Evolutionary conservation across 2,888 invertebrate genomes (phyloP).

Genomic region (Agrochola lota): DNA sequence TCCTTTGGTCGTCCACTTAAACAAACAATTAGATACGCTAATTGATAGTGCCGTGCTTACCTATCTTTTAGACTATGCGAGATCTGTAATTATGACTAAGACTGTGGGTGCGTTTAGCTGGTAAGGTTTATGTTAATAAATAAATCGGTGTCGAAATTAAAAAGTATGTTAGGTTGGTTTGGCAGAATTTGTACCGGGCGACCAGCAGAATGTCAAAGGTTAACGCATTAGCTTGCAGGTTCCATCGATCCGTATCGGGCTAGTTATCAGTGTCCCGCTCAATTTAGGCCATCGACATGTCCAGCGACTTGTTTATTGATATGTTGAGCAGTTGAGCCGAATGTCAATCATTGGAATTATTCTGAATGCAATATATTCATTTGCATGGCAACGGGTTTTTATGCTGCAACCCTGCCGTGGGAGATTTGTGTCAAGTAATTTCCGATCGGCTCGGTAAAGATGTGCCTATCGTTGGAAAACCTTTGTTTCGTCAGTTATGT

Average conservation of each 20-base stretch:
- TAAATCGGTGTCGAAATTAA: not conserved
- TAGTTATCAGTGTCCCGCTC: constrained; percentile 46
- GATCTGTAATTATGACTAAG: too few relatives aligned
- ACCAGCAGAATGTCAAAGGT: constrained; percentile 57
- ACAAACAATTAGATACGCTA: not conserved
- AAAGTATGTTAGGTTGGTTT: not conserved
- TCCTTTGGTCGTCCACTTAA: not conserved
- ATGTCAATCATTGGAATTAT: constrained; percentile 30
- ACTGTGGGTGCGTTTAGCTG: not conserved
- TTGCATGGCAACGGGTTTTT: constrained; percentile 24
- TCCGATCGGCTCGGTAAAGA: constrained; percentile 14
- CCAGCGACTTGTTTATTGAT: constrained; percentile 45
- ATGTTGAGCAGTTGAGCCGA: constrained; percentile 47
- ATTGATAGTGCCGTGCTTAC: too few relatives aligned
- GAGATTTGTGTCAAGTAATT: constrained; percentile 40
- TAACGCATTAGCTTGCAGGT: constrained; percentile 60
- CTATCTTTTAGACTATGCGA: too few relatives aligned
- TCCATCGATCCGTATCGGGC: constrained; percentile 65
- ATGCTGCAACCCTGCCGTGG: not conserved
- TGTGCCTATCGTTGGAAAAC: not conserved
- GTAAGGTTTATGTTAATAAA: not conserved
- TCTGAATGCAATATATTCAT: constrained; percentile 18
- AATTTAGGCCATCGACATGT: constrained; percentile 51
- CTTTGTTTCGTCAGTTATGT: not conserved
- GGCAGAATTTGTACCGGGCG: not conserved